A percentile compares a stretch with the other conserved stretches of the same genome.
Evolutionary conservation across 2,113 vertebrate genomes (phyloP).

Genomic region (Alectura lathami): DNA sequence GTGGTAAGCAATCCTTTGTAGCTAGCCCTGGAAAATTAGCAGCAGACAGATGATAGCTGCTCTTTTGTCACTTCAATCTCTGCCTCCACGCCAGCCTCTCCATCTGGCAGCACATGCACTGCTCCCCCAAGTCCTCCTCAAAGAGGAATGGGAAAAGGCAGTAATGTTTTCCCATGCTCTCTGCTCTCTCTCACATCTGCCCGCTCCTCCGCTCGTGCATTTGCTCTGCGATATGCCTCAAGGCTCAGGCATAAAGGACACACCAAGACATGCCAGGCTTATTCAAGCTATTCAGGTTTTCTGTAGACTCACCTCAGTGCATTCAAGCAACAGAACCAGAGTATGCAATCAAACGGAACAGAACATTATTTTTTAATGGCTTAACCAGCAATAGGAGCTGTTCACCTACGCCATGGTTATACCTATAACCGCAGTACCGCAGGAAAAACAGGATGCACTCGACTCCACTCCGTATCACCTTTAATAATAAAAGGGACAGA

Average conservation of each 20-base stretch:
- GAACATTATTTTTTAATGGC: background rate
- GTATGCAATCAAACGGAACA: background rate
- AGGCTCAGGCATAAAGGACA: background rate
- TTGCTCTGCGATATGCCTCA: fast-evolving
- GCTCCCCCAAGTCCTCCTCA: background rate
- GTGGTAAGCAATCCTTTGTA: background rate
- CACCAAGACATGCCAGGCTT: background rate
- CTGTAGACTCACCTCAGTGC: background rate
- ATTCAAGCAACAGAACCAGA: background rate
- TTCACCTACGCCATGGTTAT: background rate
- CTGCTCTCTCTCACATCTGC: background rate
- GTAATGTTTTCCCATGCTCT: fast-evolving
- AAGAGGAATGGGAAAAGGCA: background rate
- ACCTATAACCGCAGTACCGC: background rate
- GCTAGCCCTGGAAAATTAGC: background rate
- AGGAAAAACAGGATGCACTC: background rate
- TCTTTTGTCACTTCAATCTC: background rate
- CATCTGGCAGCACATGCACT: background rate
- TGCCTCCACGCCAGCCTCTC: background rate
- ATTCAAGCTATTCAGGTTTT: background rate
- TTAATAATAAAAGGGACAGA: slow-evolving; percentile 52
- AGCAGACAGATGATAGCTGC: background rate
- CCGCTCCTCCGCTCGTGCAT: background rate
- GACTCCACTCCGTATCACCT: slow-evolving; percentile 1
- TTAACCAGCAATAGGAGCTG: background rate